A percentile compares a stretch with the other conserved stretches of the same genome.
phyloP scores from a whole-genome alignment of 2,797 vertebrate species.

The Gouania willdenowi region DNA sequence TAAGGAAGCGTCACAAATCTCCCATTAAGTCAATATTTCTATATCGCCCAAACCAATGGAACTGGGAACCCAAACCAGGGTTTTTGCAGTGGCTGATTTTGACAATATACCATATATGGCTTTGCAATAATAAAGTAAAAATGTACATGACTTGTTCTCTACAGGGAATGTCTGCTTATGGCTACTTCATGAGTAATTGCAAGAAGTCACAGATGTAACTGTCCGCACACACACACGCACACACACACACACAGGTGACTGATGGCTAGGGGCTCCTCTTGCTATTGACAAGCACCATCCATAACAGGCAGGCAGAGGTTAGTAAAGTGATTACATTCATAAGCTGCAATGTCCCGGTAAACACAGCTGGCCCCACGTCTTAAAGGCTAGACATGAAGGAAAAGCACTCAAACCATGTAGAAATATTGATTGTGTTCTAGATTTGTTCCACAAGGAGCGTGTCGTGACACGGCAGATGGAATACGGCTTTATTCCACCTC shows the following conservation, averaged over 20 bases:
- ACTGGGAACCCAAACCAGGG: too few species aligned
- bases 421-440: slow-evolving; percentile 44
- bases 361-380: slow-evolving; percentile 67
- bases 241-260: slow-evolving; percentile 40
- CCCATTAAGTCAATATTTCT: too few species aligned
- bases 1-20: too few species aligned
- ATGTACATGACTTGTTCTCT: too few species aligned
- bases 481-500: slow-evolving; percentile 54
- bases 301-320: slow-evolving; percentile 62
- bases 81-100: too few species aligned
- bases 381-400: slow-evolving; percentile 35
- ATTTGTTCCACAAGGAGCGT: slow-evolving; percentile 23
- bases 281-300: slow-evolving; percentile 73
- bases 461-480: slow-evolving; percentile 34
- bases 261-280: slow-evolving; percentile 58
- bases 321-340: slow-evolving; percentile 72
- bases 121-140: too few species aligned
- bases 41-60: too few species aligned
- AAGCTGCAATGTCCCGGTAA: slow-evolving; percentile 61
- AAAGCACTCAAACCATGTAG: slow-evolving; percentile 42
- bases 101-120: too few species aligned
- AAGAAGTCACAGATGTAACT: too few species aligned
- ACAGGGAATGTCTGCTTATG: too few species aligned
- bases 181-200: too few species aligned
- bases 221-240: slow-evolving; percentile 17